A percentile compares a stretch with the other conserved stretches of the same genome.
phyloP scores from a whole-genome alignment of 2,797 vertebrate genomes.

The Falco concolor region DNA sequence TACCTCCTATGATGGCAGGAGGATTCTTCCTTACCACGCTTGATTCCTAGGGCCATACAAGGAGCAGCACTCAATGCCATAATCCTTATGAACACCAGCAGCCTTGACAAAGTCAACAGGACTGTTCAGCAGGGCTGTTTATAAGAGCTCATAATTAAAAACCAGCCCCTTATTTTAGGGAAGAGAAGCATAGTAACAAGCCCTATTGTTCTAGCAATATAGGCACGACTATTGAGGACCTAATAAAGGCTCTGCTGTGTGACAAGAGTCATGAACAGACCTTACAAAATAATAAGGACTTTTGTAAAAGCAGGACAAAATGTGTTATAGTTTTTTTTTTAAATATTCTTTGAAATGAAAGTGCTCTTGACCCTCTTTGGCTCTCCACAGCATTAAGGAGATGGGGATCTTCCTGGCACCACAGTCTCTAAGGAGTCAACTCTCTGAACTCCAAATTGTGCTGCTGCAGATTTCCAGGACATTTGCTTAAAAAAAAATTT shows the following conservation, averaged over 20 bases:
- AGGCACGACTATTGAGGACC: not conserved
- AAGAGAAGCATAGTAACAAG: not conserved
- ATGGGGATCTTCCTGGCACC: not conserved
- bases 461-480: conserved; percentile 20
- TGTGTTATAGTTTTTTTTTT: not conserved
- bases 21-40: not conserved
- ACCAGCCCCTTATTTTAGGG: not conserved
- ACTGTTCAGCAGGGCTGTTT: not conserved
- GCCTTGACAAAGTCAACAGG: not conserved
- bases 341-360: not conserved
- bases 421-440: not conserved
- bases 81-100: not conserved
- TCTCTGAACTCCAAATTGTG: not conserved
- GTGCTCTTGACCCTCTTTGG: not conserved
- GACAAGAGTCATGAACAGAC: not conserved
- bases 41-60: not conserved
- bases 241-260: not conserved
- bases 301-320: not conserved
- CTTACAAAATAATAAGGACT: not conserved
- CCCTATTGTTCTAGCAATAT: not conserved
- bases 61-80: not conserved
- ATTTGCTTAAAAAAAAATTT: not conserved
- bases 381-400: not conserved
- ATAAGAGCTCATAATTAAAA: not conserved
- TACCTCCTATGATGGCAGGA: not conserved